Conservation (phyloP, 1,140 invertebrate genomes). For the Dendroctonus ponderosae region DNA sequence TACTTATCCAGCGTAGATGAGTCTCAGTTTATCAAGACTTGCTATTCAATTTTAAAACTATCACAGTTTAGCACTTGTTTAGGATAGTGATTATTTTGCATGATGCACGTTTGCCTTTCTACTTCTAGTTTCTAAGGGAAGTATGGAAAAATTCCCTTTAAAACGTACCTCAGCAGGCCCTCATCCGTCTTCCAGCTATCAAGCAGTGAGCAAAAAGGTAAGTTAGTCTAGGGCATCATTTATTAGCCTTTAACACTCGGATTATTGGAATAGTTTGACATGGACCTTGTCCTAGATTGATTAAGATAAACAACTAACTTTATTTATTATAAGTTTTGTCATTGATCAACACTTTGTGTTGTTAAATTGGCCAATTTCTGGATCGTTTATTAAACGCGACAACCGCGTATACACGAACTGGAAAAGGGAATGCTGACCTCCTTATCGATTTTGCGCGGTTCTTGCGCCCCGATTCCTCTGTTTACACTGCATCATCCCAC, state of each 20-base stretch:
- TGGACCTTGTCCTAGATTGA: background rate
- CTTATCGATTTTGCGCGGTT: slow-evolving; percentile 8
- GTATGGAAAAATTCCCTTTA: slow-evolving; percentile 32
- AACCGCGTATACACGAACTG: background rate
- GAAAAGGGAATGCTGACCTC: slow-evolving; percentile 3
- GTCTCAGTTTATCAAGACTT: too few relatives aligned
- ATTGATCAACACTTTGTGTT: background rate
- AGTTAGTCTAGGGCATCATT: background rate
- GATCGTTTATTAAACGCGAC: background rate
- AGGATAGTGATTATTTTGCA: background rate
- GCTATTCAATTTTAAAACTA: too few relatives aligned
- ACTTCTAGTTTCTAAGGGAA: slow-evolving; percentile 15
- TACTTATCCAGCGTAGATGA: too few relatives aligned
- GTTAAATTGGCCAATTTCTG: background rate
- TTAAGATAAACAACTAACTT: background rate
- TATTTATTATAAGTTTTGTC: background rate
- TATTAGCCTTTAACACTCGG: background rate
- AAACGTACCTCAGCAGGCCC: slow-evolving; percentile 15
- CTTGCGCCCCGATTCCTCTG: background rate
- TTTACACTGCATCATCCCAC: background rate
- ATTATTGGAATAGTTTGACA: background rate
- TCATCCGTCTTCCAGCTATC: slow-evolving; percentile 14
- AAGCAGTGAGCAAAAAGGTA: slow-evolving; percentile 24
- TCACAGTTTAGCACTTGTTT: too few relatives aligned
- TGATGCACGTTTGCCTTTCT: slow-evolving; percentile 2